phyloP scores from a whole-genome alignment of 2,113 vertebrate species.

The Morone saxatilis region DNA sequence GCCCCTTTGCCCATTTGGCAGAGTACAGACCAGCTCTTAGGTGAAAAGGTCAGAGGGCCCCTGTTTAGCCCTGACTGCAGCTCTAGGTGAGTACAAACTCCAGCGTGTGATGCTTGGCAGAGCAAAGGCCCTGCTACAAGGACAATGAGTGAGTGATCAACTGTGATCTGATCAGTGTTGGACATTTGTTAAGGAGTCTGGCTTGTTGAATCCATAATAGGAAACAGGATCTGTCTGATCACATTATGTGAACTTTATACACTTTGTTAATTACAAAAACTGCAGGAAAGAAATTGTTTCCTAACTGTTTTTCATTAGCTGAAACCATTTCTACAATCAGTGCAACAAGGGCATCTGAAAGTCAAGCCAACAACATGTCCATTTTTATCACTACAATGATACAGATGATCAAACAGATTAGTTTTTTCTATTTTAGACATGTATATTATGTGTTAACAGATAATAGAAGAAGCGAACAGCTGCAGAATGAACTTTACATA shows the following conservation, averaged over 20 bases:
- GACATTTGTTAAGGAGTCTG: neutral
- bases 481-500: slow-evolving; percentile 43
- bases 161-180: slow-evolving; percentile 32
- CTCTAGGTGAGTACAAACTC: slow-evolving; percentile 68
- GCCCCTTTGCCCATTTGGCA: slow-evolving; percentile 30
- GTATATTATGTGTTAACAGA: neutral
- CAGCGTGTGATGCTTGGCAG: slow-evolving; percentile 18
- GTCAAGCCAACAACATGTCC: neutral
- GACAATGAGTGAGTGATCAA: slow-evolving; percentile 22
- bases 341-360: slow-evolving; percentile 17
- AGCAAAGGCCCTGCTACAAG: slow-evolving; percentile 29
- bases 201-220: slow-evolving; percentile 4
- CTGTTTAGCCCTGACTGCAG: slow-evolving; percentile 45
- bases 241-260: slow-evolving; percentile 1
- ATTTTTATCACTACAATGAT: neutral
- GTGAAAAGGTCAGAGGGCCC: slow-evolving; percentile 71
- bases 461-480: slow-evolving; percentile 23
- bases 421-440: slow-evolving; percentile 11
- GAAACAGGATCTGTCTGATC: neutral
- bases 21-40: slow-evolving; percentile 46
- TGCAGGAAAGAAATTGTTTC: neutral
- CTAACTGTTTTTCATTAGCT: neutral
- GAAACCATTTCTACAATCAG: neutral
- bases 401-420: neutral
- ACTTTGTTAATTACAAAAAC: slow-evolving; percentile 3